Conservation (phyloP, 2,888 invertebrate species). For the Drosophila meridiana region DNA sequence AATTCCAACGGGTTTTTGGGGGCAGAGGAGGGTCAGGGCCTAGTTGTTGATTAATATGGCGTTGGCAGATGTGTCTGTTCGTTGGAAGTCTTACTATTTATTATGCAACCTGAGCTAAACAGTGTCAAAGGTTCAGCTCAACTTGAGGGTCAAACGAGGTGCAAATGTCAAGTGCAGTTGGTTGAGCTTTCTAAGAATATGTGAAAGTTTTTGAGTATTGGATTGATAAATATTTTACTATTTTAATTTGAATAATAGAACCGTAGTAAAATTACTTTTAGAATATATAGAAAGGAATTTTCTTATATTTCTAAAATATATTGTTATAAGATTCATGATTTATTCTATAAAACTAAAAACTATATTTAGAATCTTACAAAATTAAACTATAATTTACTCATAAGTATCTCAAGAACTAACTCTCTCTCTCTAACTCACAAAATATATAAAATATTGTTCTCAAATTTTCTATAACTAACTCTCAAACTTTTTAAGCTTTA, state of each 20-base stretch:
- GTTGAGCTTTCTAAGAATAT: not conserved
- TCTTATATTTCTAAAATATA: not conserved
- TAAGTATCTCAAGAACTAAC: not conserved
- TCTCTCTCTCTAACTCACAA: not conserved
- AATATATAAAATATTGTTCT: not conserved
- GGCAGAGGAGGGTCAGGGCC: not conserved
- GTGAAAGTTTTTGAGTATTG: not conserved
- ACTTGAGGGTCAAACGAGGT: not conserved
- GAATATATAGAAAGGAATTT: no score
- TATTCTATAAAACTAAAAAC: not conserved
- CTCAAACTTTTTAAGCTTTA: not conserved
- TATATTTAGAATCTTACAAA: not conserved
- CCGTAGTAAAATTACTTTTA: no score
- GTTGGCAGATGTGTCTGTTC: slow-evolving; percentile 31
- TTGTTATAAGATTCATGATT: not conserved
- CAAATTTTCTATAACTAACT: no score
- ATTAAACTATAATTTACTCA: not conserved
- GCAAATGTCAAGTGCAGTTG: not conserved
- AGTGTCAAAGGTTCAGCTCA: slow-evolving; percentile 7
- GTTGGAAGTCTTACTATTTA: slow-evolving; percentile 12
- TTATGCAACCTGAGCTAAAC: slow-evolving; percentile 10
- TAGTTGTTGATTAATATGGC: slow-evolving; percentile 52
- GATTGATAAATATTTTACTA: not conserved
- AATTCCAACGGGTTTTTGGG: slow-evolving; percentile 13
- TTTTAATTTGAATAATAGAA: not conserved